A percentile compares a stretch with the other conserved stretches of the same genome.
phyloP scores from a whole-genome alignment of 2,888 invertebrate genomes.

The Leistus spinibarbis region DNA sequence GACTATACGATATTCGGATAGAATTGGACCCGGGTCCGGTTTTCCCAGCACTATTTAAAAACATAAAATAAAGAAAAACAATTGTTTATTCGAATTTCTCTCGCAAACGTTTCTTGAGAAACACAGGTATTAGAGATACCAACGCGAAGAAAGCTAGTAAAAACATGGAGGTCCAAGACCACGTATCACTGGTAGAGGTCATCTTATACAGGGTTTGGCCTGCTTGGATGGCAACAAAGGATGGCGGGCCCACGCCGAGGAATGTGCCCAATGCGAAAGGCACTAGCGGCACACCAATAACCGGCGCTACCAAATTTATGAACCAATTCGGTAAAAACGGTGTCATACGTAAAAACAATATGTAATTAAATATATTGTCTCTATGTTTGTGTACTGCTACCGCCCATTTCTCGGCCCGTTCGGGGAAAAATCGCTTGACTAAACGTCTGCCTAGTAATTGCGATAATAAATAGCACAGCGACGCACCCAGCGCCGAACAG shows the following conservation, averaged over 20 bases:
- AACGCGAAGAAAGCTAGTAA: constrained; percentile 80
- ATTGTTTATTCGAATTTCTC: constrained; percentile 72
- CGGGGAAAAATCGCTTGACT: constrained; percentile 87
- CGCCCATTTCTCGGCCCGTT: constrained; percentile 85
- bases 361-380: constrained; percentile 91
- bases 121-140: constrained; percentile 85
- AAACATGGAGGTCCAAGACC: constrained; percentile 86
- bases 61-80: neutral
- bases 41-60: neutral
- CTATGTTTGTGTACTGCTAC: constrained; percentile 82
- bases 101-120: constrained; percentile 80
- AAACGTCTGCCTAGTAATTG: constrained; percentile 86
- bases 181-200: constrained; percentile 84
- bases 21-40: too few relatives aligned
- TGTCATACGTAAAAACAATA: constrained; percentile 93
- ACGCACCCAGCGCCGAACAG: constrained; percentile 96
- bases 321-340: constrained; percentile 99
- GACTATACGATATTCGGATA: too few relatives aligned
- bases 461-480: constrained; percentile 92
- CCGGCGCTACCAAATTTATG: constrained; percentile 94
- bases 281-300: constrained; percentile 91
- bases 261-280: constrained; percentile 97
- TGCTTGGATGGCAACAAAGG: constrained; percentile 96
- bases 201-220: constrained; percentile 94
- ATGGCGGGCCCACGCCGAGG: constrained; percentile 94